Percentiles rank a stretch among this genome's conserved stretches.
phyloP scores from a whole-genome alignment of 2,113 vertebrate species.

The Gadus macrocephalus region DNA sequence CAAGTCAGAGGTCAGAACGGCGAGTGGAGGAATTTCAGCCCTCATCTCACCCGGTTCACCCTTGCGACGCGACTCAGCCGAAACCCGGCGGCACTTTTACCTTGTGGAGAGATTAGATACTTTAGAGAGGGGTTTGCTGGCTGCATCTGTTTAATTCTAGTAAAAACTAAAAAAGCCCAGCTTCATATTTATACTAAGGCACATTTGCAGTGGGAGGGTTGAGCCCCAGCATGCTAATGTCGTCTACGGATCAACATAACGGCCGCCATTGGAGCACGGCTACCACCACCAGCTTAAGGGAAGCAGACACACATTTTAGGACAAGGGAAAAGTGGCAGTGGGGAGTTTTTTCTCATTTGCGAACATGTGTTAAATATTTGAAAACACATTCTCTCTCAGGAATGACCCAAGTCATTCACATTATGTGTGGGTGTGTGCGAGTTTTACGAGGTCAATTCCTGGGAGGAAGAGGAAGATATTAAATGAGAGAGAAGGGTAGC shows the following conservation, averaged over 20 bases:
- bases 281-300: too few species aligned
- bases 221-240: too few species aligned
- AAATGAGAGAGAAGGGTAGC: slow-evolving; percentile 14
- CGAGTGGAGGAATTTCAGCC: slow-evolving; percentile 24
- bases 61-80: slow-evolving; percentile 7
- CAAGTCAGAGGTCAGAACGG: slow-evolving; percentile 33
- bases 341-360: slow-evolving; percentile 13
- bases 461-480: slow-evolving; percentile 44
- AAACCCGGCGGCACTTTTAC: background rate
- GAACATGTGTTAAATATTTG: slow-evolving; percentile 45
- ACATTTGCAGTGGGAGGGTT: too few species aligned
- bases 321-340: background rate
- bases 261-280: too few species aligned
- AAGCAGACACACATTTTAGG: too few species aligned
- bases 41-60: slow-evolving; percentile 13
- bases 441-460: slow-evolving; percentile 4
- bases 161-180: too few species aligned
- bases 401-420: slow-evolving; percentile 26
- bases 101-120: background rate
- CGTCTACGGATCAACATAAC: too few species aligned
- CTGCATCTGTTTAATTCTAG: too few species aligned
- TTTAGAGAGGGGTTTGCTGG: too few species aligned
- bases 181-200: too few species aligned
- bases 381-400: slow-evolving; percentile 34
- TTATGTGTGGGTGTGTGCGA: too few species aligned